Evolutionary conservation across 1,140 invertebrate species (phyloP).

Genomic region (Aricia agestis): DNA sequence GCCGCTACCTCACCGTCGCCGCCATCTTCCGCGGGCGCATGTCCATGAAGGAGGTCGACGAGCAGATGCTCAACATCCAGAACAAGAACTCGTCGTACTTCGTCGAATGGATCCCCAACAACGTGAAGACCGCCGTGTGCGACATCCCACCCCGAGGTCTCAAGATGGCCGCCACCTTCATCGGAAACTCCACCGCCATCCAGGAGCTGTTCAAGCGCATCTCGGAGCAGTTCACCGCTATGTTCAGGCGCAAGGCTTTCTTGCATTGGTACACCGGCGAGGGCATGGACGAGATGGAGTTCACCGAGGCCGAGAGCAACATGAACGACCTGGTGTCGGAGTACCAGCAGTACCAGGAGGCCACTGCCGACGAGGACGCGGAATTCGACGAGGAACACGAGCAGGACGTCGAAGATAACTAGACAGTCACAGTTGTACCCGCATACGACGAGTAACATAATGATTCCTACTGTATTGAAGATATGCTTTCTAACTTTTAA

Average conservation of each 20-base stretch:
- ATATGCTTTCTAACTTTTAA: constrained; percentile 71
- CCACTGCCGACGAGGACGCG: constrained; percentile 82
- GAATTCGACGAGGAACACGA: constrained; percentile 82
- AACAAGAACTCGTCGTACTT: constrained; percentile 45
- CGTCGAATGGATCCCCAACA: constrained; percentile 45
- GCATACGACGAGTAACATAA: constrained; percentile 50
- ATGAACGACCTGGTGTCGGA: constrained; percentile 77
- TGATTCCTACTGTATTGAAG: constrained; percentile 63
- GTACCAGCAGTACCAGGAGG: constrained; percentile 94
- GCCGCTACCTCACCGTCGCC: constrained; percentile 88
- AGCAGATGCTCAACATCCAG: constrained; percentile 40
- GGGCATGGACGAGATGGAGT: constrained; percentile 93
- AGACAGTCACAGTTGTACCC: constrained; percentile 9
- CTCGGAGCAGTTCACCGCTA: constrained; percentile 85
- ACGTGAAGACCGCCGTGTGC: constrained; percentile 41
- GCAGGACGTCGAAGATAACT: constrained; percentile 50
- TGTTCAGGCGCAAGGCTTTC: constrained; percentile 92
- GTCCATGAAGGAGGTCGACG: constrained; percentile 85
- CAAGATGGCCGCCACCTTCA: constrained; percentile 82
- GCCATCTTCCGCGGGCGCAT: constrained; percentile 91
- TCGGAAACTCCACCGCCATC: constrained; percentile 81
- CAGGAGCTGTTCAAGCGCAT: constrained; percentile 82
- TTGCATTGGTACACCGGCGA: constrained; percentile 86
- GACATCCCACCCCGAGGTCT: constrained; percentile 42
- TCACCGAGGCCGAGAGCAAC: constrained; percentile 85